These are phyloP conservation scores for Anas acuta DNA, from an alignment of 2,797 vertebrate species.

Conservation along the genomic window DNA sequence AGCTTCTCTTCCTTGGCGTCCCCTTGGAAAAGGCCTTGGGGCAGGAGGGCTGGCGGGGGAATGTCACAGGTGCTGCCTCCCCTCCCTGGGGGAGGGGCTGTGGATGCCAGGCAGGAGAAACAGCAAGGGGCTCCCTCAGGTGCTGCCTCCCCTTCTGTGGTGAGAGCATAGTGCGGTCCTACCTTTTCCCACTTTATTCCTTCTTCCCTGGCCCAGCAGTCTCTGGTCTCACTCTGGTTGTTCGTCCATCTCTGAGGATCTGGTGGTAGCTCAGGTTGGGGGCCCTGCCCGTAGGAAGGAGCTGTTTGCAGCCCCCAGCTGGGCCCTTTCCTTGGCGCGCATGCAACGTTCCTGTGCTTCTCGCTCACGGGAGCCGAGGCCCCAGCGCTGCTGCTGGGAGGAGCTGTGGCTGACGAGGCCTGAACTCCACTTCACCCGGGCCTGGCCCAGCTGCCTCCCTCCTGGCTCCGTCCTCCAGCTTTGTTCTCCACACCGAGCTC, in stretches of 20 bases:
- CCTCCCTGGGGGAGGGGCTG: too few relatives aligned
- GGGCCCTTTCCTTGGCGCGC: slow-evolving; percentile 45
- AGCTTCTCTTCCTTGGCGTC: background rate
- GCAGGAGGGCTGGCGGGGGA: background rate
- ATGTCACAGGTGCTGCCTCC: background rate
- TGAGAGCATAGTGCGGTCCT: background rate
- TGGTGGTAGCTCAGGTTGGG: background rate
- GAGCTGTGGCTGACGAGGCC: slow-evolving; percentile 33
- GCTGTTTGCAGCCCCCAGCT: slow-evolving; percentile 5
- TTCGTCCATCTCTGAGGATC: rapidly evolving
- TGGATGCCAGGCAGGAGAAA: background rate
- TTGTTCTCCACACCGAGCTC: background rate
- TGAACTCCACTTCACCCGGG: slow-evolving; percentile 66
- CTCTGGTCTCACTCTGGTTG: rapidly evolving
- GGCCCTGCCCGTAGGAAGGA: background rate
- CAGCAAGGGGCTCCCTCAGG: too few relatives aligned
- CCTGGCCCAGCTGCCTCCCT: slow-evolving; percentile 56
- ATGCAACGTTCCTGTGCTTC: background rate
- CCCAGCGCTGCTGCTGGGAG: slow-evolving; percentile 48
- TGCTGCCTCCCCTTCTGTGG: background rate
- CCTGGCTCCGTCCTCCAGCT: background rate
- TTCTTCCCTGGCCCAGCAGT: too few relatives aligned
- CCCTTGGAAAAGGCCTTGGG: background rate
- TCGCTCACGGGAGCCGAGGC: slow-evolving; percentile 40
- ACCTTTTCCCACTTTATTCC: rapidly evolving